Evolutionary conservation across 2,113 vertebrate genomes (phyloP), one percentile per base, ranked within the genome.

Genomic region (Cyanoramphus novaezelandiae): DNA sequence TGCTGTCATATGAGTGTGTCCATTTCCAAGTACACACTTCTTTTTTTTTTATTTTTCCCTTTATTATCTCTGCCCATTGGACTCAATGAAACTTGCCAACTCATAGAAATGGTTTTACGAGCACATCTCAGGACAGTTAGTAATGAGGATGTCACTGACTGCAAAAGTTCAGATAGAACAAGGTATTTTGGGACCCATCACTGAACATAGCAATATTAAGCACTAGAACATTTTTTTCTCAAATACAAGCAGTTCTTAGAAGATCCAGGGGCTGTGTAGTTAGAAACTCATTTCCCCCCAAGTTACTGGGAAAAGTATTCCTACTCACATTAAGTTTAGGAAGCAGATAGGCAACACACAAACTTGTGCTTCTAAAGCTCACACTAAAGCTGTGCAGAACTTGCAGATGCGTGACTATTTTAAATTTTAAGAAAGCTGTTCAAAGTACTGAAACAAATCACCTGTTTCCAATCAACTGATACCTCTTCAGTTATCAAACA

Each of bases 381-480:
- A 21, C 19, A 28, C 28, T 29, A 62, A 88, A 49, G 15, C 17
- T 16, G 55, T 9, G 28, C 41, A 90, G 52, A 68, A 88, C 65
- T 81, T 55, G 62, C 17, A 91, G 47, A 33, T 46, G 16, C 65
- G 21, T 63, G 35, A 35, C 39, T 88, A 29, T 80, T 92, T 90
- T 28, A 57, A 88, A 67, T 74, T 83, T 83, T 37, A 88, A 86
- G 47, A 74, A 82, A 83, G 11, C 28, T 91, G 12, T 86, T 95
- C 17, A 24, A 88, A 86, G 14, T 67, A 52, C 47, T 90, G 69
- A 88, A 95, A 94, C 35, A 80, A 92, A 81, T 92, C 62, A 62
- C 62, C 78, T 31, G 17, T 88, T 88, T 93, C 65, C 83, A 94
- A 85, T 95, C 77, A 96, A 71, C 47, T 87, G 72, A 46, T 46